Base-by-base conservation (phyloP, 1,140 invertebrate species). In the Cyclina sinensis region DNA sequence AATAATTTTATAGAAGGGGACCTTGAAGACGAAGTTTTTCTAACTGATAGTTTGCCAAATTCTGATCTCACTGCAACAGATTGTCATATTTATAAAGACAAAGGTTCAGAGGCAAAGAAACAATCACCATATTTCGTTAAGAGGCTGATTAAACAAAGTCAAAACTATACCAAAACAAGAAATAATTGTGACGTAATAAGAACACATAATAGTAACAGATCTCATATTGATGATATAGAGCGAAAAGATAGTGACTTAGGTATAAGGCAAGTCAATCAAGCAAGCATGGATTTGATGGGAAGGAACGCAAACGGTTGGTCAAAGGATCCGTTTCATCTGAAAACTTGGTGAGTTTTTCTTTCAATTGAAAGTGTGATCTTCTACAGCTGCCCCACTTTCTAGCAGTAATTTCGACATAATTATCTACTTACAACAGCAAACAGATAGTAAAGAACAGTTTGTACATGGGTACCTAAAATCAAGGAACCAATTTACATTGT, bases 1-100 rank as follows among this genome's bases (percentile, higher is more conserved):
- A 84, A 84, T 51, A 84, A 84, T 54, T 84, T 84, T 30, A 51
- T 51, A 32, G 81, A 84, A 30, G 81, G 81, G 7, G 81, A 84
- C 32, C 30, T 84, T 30, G 81, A 84, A 65, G 81, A 84, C 32
- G 81, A 84, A 24, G 81, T 84, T 14, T 84, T 84, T 51, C n/a
- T 84, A 9, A 43, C 62, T 39, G 62, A 84, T 37, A 32, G 48
- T 70, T 30, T 32, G 5, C 32, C 39, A 68, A 11, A 32, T 70
- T 2, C 11, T 18, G 32, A 70, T 70, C 57, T 27, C 24, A 62
- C 5, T 27, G 21, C 5, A 62, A 62, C 24, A 27, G n/a, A 27
- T 7, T 4, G 14, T 62, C n/a, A 27, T 4, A n/a, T 5, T 11
- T 27, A 5, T 24, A 14, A 7, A 27, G 27, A 62, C 1, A 27